These are phyloP conservation scores for Temnothorax nylanderi DNA, from an alignment of 1,140 invertebrate genomes.

Conservation along the genomic window DNA sequence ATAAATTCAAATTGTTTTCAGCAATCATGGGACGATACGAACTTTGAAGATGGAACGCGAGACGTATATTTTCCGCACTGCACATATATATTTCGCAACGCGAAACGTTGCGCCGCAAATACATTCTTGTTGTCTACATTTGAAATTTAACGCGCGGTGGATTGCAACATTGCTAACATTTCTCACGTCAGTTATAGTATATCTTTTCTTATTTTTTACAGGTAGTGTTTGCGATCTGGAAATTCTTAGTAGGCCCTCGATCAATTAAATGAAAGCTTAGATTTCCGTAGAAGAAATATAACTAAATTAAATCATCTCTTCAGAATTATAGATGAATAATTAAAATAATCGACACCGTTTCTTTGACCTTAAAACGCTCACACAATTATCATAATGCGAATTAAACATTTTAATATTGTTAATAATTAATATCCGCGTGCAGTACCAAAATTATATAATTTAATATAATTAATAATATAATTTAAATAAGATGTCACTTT, in stretches of 20 bases:
- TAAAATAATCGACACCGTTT: neutral
- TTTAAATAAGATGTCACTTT: neutral
- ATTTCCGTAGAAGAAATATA: neutral
- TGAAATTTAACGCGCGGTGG: slow-evolving; percentile 41
- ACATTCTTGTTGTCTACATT: slow-evolving; percentile 10
- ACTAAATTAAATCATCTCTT: neutral
- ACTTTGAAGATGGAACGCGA: slow-evolving; percentile 24
- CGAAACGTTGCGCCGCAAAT: slow-evolving; percentile 33
- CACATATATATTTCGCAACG: slow-evolving; percentile 25
- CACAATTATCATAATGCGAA: neutral
- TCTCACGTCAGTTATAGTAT: neutral
- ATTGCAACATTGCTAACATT: slow-evolving; percentile 5
- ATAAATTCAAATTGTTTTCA: slow-evolving; percentile 56
- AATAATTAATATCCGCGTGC: neutral
- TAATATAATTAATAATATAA: too few species aligned
- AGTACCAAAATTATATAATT: neutral
- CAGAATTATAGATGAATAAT: neutral
- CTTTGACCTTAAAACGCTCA: neutral
- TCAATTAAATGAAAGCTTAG: neutral
- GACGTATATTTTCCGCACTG: slow-evolving; percentile 19
- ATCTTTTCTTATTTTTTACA: neutral
- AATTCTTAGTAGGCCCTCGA: neutral
- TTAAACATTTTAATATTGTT: neutral
- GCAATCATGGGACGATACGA: slow-evolving; percentile 23
- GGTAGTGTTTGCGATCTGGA: neutral